These are phyloP conservation scores for Drosophila orena DNA, from an alignment of 1,140 invertebrate species.

Conservation along the genomic window DNA sequence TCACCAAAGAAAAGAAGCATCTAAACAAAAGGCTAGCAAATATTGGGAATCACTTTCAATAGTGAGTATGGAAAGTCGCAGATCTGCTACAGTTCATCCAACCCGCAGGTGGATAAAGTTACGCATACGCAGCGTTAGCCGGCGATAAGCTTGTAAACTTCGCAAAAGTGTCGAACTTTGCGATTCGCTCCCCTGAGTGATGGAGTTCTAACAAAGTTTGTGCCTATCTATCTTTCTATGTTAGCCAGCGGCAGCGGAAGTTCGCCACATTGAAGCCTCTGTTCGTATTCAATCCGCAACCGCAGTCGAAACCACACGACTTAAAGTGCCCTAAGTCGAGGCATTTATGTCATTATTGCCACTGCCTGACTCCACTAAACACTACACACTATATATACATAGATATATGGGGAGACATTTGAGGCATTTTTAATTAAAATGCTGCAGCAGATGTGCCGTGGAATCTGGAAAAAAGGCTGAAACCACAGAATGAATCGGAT, in stretches of 20 bases:
- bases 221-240: slow-evolving; percentile 30
- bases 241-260: slow-evolving; percentile 20
- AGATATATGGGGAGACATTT: slow-evolving; percentile 27
- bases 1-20: slow-evolving; percentile 46
- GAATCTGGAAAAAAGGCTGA: slow-evolving; percentile 52
- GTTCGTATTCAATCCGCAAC: slow-evolving; percentile 26
- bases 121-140: slow-evolving; percentile 51
- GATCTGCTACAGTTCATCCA: slow-evolving; percentile 47
- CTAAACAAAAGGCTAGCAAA: slow-evolving; percentile 19
- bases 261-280: slow-evolving; percentile 19
- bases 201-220: slow-evolving; percentile 42
- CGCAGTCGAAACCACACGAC: slow-evolving; percentile 49
- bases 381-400: no score
- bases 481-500: slow-evolving; percentile 51
- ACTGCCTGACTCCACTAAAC: slow-evolving; percentile 8
- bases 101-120: slow-evolving; percentile 32
- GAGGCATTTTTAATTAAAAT: slow-evolving; percentile 72
- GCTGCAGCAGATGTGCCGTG: slow-evolving; percentile 54
- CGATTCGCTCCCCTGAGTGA: slow-evolving; percentile 13
- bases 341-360: slow-evolving; percentile 60
- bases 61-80: slow-evolving; percentile 53
- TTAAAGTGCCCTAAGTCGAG: slow-evolving; percentile 49
- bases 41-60: slow-evolving; percentile 30
- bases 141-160: slow-evolving; percentile 32
- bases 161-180: slow-evolving; percentile 22